Conservation (phyloP, 2,113 vertebrate species). For the Aramus guarauna region DNA sequence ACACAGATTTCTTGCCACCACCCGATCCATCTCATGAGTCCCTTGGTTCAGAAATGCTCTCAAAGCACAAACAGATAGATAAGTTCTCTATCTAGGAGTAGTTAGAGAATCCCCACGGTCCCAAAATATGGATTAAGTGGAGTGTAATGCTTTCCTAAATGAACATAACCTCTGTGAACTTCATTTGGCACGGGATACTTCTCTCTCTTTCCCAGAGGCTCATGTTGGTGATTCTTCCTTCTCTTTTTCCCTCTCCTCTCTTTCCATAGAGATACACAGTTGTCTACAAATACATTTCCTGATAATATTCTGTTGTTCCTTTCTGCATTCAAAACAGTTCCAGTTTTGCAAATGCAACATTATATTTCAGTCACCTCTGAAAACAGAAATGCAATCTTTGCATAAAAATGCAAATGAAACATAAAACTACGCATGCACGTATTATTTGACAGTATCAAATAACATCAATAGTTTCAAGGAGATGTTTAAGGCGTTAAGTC, state of each 20-base stretch:
- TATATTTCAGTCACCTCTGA: neutral
- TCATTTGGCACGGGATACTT: neutral
- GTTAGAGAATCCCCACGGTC: neutral
- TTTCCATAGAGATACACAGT: neutral
- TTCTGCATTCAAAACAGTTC: neutral
- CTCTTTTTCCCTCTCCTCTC: neutral
- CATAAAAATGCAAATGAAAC: slow-evolving; percentile 20
- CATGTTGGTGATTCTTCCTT: neutral
- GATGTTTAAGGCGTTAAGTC: slow-evolving; percentile 41
- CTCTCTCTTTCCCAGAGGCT: neutral
- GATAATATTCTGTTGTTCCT: neutral
- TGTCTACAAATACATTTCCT: neutral
- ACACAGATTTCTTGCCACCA: neutral
- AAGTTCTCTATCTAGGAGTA: neutral
- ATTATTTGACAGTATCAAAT: neutral
- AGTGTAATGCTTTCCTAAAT: neutral
- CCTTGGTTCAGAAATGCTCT: neutral
- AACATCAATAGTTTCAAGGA: slow-evolving; percentile 27
- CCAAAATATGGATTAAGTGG: neutral
- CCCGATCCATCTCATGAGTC: neutral
- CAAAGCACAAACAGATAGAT: neutral
- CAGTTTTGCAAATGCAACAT: neutral
- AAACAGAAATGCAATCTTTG: neutral
- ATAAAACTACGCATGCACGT: neutral
- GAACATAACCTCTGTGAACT: neutral